Percentiles rank a stretch among this genome's conserved stretches.
Evolutionary conservation across 2,113 vertebrate genomes (phyloP).

Genomic region (Psilopogon haemacephalus): DNA sequence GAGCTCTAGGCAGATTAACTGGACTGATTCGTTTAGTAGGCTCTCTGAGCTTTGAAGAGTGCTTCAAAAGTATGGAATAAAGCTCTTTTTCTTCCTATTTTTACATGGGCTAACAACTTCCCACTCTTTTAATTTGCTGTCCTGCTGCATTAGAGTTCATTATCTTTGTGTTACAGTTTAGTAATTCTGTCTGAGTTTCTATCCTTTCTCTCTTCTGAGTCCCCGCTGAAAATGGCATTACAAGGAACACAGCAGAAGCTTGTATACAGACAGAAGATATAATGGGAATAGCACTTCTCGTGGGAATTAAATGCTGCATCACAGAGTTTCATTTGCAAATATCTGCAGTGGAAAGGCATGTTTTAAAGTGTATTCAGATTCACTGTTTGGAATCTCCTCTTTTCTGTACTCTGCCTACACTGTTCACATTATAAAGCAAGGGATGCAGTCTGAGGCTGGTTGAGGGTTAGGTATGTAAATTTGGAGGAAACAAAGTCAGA

Average conservation of each 20-base stretch:
- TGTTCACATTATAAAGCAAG: background rate
- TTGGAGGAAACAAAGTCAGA: constrained; percentile 2
- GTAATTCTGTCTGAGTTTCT: constrained; percentile 68
- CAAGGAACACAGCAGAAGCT: constrained; percentile 66
- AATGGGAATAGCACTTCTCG: constrained; percentile 63
- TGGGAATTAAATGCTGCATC: constrained; percentile 64
- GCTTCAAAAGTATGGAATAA: constrained; percentile 68
- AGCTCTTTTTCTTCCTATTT: constrained; percentile 65
- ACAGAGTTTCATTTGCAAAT: constrained; percentile 66
- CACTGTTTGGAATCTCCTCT: constrained; percentile 27
- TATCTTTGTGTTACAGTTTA: constrained; percentile 74
- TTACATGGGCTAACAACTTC: constrained; percentile 55
- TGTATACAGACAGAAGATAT: constrained; percentile 57
- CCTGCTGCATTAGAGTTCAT: constrained; percentile 68
- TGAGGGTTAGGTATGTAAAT: background rate
- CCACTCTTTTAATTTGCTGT: constrained; percentile 72
- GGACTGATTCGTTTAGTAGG: constrained; percentile 52
- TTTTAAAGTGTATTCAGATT: constrained; percentile 50
- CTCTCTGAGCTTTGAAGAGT: constrained; percentile 68
- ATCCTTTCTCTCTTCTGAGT: constrained; percentile 59
- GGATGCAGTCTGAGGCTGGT: background rate
- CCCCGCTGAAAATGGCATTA: constrained; percentile 70
- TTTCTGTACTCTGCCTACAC: background rate
- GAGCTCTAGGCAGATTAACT: constrained; percentile 64
- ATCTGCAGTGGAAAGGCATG: constrained; percentile 59